Evolutionary conservation across 2,113 vertebrate species (phyloP), one percentile per base, ranked within the genome.

Genomic region (Trematomus loennbergii): DNA sequence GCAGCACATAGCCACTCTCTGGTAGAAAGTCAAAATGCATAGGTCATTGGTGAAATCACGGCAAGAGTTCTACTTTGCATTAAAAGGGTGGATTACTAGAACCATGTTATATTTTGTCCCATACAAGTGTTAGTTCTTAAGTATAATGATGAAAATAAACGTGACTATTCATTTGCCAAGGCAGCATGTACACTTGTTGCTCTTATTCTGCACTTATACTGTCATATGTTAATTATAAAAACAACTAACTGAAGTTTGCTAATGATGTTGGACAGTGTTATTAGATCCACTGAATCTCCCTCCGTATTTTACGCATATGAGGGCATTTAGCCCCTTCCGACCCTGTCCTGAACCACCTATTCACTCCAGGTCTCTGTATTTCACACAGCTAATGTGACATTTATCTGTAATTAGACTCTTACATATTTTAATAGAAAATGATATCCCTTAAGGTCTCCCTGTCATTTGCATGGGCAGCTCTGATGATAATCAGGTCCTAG

Each of bases 391-490:
- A 94, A 94, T 93, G 90, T 93, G 91, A 91, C 92, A 94, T 94
- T 94, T 94, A 94, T 91, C 91, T 92, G 93, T 95, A 94, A 95
- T 94, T 93, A 94, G 89, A 91, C 90, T 89, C 89, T 90, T 93
- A 92, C 89, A 93, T 93, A 92, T 91, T 93, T 93, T 93, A 94
- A 94, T 92, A 94, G 90, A 89, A 93, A 94, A 94, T 93, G 75
- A 93, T 94, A 90, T 94, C 91, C 93, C 94, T 94, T 94, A 94
- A 94, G 93, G 94, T 94, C 92, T 92, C 79, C 85, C 85, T 94
- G 93, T 94, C 94, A 94, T 93, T 91, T 92, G 93, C 92, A 94
- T 93, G 93, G 93, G 84, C 73, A 92, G 92, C 89, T 89, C 89
- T 89, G 91, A 94, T 87, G 92, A 91, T 94, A 94, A 95, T 94